Evolutionary conservation across 2,113 vertebrate genomes (phyloP), one percentile per base, ranked within the genome.

Genomic region (Entelurus aequoreus): DNA sequence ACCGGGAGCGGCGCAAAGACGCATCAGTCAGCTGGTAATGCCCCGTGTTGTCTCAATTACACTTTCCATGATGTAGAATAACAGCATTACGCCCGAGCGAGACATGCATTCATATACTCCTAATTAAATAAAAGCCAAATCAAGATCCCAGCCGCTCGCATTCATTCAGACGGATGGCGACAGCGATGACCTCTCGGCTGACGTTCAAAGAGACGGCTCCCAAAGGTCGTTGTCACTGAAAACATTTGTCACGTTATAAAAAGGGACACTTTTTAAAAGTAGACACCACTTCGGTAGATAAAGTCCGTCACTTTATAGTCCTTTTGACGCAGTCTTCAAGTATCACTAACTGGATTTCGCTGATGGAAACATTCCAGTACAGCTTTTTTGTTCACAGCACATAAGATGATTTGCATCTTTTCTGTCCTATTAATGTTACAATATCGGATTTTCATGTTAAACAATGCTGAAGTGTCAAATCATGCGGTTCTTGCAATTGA

Each of bases 61-160:
- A 78, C 81, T 80, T 83, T 66, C 79, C 84, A 69, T 84, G 86
- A 88, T 86, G 80, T 85, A 68, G 72, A 86, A 84, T 87, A 89
- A 89, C 82, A 85, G 79, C 79, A 86, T 90, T 89, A 90, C 79
- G 40, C 77, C 80, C 60, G 76, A 81, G 74, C 79, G 82, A 73
- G 78, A 84, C 77, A 77, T 78, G 85, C 78, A 87, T 87, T 89
- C 86, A 86, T 84, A 85, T 84, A 87, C 68, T 84, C 13, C 65
- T 84, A 86, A 90, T 83, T 80, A 79, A 86, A 89, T 83, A 64
- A 85, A 84, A 80, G 68, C 66, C 81, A 72, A 88, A 86, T 88
- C 84, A 71, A 76, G 73, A 83, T 74, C 58, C 38, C 68, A 76
- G 73, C 65, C 75, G 81, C 67, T 74, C 28, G 67, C 76, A 72